Percentiles rank a stretch among this genome's conserved stretches.
phyloP scores from a whole-genome alignment of 2,113 vertebrate genomes.

The Oceanodroma tethys region DNA sequence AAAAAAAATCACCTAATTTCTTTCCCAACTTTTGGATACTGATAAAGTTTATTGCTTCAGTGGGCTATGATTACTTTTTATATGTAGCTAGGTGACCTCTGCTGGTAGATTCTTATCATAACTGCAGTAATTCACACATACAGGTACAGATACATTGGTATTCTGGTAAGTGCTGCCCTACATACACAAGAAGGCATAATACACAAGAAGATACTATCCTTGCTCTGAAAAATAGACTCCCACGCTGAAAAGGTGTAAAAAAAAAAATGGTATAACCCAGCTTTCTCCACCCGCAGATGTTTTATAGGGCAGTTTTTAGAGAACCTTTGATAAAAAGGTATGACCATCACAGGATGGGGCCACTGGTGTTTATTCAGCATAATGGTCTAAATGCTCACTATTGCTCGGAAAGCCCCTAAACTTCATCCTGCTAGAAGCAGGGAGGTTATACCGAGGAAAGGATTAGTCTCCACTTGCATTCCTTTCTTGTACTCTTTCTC shows the following conservation, averaged over 20 bases:
- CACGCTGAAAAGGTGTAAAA: background rate
- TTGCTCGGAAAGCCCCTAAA: background rate
- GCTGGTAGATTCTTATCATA: conserved; percentile 52
- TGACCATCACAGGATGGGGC: background rate
- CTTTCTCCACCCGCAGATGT: background rate
- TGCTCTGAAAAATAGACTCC: background rate
- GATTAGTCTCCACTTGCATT: conserved; percentile 27
- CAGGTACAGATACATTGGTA: background rate
- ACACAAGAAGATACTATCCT: background rate
- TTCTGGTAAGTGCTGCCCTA: background rate
- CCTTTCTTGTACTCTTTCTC: background rate
- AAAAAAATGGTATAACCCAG: background rate
- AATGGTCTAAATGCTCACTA: background rate
- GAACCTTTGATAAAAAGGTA: background rate
- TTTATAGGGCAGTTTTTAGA: background rate
- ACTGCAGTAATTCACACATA: background rate
- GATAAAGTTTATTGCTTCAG: background rate
- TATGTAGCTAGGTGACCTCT: conserved; percentile 36
- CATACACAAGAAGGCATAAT: background rate
- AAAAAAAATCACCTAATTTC: background rate
- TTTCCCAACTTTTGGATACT: background rate
- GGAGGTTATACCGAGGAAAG: background rate
- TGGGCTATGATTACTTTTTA: background rate
- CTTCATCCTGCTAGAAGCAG: background rate
- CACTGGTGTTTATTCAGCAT: background rate